Evolutionary conservation across 2,888 invertebrate species (phyloP).

Genomic region (Ditylenchus weischeri): DNA sequence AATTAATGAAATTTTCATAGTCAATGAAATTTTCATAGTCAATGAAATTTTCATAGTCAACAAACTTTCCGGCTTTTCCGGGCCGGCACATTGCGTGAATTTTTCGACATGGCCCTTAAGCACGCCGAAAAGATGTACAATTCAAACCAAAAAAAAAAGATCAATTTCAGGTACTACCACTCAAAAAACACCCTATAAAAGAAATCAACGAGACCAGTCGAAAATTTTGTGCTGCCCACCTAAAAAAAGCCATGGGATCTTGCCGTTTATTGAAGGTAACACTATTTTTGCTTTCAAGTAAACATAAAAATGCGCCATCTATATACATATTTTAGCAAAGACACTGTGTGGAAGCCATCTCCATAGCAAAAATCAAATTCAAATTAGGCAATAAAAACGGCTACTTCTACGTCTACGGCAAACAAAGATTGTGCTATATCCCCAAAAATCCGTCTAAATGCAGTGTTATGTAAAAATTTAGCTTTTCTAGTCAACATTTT

Average conservation of each 20-base stretch:
- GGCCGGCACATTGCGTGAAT: too few relatives aligned
- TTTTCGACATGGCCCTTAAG: too few relatives aligned
- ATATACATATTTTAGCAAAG: conserved; percentile 52
- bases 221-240: conserved; percentile 52
- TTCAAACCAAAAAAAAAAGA: background rate
- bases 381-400: conserved; percentile 45
- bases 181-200: conserved; percentile 47
- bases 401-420: conserved; percentile 57
- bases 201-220: conserved; percentile 56
- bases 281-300: background rate
- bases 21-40: too few relatives aligned
- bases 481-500: too few relatives aligned
- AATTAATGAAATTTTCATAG: too few relatives aligned
- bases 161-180: conserved; percentile 50
- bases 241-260: conserved; percentile 52
- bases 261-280: conserved; percentile 51
- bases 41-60: too few relatives aligned
- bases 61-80: too few relatives aligned
- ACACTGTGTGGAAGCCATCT: conserved; percentile 51
- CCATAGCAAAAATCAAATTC: conserved; percentile 53
- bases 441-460: conserved; percentile 58
- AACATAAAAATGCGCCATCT: background rate
- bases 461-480: conserved; percentile 30
- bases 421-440: conserved; percentile 52
- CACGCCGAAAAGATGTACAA: too few relatives aligned